Conservation (phyloP, 2,113 vertebrate genomes). For the Colinus virginianus region DNA sequence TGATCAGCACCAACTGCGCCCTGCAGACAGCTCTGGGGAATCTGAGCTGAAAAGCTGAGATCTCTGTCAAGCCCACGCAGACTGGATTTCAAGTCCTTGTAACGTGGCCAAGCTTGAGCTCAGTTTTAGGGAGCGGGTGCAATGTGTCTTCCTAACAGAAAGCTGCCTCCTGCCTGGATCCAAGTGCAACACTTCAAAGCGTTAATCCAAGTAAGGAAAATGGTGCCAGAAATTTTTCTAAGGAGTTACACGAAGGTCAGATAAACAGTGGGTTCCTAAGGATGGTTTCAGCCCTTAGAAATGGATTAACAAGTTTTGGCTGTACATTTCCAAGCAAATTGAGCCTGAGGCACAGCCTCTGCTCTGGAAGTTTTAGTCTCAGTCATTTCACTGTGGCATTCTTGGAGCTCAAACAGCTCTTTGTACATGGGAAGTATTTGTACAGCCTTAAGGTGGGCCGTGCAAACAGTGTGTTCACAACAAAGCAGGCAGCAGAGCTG, state of each 20-base stretch:
- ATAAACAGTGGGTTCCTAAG: conserved; percentile 53
- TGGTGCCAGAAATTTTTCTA: conserved; percentile 28
- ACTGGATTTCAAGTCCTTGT: conserved; percentile 28
- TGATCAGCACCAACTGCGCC: neutral
- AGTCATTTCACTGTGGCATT: conserved; percentile 19
- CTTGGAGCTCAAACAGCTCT: conserved; percentile 14
- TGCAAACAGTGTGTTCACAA: conserved; percentile 41
- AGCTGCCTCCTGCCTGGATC: conserved; percentile 52
- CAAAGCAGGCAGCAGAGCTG: conserved; percentile 49
- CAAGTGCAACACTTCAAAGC: neutral
- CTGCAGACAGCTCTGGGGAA: neutral
- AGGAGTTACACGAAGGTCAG: neutral
- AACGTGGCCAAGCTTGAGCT: conserved; percentile 46
- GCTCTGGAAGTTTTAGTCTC: neutral
- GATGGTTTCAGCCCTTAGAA: neutral
- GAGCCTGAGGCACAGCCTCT: neutral
- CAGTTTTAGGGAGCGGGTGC: conserved; percentile 55
- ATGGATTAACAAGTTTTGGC: conserved; percentile 12
- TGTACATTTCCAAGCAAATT: neutral
- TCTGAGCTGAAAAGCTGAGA: conserved; percentile 14
- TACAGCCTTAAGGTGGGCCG: conserved; percentile 48
- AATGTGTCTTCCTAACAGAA: conserved; percentile 65
- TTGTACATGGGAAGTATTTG: conserved; percentile 5
- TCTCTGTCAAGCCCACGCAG: neutral
- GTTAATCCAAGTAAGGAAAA: conserved; percentile 36